A percentile compares a stretch with the other conserved stretches of the same genome.
phyloP scores from a whole-genome alignment of 2,888 invertebrate species.

The Acleris holmiana region DNA sequence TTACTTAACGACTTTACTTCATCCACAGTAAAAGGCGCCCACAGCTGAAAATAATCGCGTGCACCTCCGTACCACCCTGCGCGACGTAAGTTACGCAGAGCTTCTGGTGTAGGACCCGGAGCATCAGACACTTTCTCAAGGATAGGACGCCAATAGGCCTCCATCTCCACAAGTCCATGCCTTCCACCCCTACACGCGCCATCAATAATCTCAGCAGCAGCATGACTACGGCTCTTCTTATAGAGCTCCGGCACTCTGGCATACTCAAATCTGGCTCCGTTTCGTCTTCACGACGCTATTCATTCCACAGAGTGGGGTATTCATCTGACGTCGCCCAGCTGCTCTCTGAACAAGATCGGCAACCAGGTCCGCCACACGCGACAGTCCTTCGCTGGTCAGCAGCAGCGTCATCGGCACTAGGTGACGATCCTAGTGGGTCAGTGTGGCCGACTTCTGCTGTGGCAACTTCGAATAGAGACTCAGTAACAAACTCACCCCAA shows the following conservation, averaged over 20 bases:
- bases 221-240: neutral
- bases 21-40: neutral
- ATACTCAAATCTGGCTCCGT: neutral
- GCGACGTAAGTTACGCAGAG: neutral
- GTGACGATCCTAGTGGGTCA: neutral
- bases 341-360: neutral
- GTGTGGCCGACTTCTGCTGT: neutral
- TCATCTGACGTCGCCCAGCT: neutral
- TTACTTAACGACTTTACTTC: neutral
- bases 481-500: neutral
- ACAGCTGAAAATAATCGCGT: neutral
- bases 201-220: neutral
- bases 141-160: neutral
- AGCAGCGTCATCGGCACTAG: neutral
- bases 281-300: neutral
- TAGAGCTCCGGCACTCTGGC: neutral
- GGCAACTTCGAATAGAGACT: neutral
- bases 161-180: neutral
- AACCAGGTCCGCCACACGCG: neutral
- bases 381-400: neutral
- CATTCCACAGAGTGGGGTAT: neutral
- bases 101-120: neutral
- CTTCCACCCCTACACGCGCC: neutral
- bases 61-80: neutral
- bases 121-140: neutral